Conservation (phyloP, 1,140 invertebrate species). For the Drosophila jambulina region DNA sequence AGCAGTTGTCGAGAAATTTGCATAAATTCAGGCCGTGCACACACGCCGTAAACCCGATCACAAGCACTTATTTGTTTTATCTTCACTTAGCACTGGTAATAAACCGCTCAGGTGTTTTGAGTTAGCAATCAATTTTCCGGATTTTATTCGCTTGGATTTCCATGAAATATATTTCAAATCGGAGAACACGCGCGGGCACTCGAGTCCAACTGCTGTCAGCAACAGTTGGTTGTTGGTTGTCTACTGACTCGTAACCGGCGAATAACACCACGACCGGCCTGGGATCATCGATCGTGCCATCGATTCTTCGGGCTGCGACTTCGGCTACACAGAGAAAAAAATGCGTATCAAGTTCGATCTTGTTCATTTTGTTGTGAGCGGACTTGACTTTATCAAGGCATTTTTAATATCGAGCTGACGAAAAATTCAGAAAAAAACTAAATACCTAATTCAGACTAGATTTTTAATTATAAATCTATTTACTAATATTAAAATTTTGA, state of each 20-base stretch:
- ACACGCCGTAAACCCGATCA: conserved; percentile 9
- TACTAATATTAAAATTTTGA: no score
- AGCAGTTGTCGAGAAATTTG: conserved; percentile 52
- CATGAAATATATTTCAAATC: conserved; percentile 2
- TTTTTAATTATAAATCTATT: no score
- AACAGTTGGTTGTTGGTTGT: conserved; percentile 83
- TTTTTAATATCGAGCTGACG: neutral
- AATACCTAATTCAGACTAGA: no score
- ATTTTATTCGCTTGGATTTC: conserved; percentile 10
- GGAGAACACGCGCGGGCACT: neutral
- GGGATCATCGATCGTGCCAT: conserved; percentile 32
- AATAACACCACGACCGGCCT: conserved; percentile 8
- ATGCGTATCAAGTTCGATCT: neutral
- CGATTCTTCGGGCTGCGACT: conserved; percentile 29
- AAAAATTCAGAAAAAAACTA: neutral
- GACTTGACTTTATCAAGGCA: accelerated
- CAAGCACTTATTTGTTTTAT: neutral
- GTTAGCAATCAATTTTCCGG: conserved; percentile 41
- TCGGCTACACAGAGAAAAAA: conserved; percentile 6
- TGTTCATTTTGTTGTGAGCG: neutral
- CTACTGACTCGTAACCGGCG: conserved; percentile 58
- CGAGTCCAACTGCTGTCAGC: conserved; percentile 47
- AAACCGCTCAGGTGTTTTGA: conserved; percentile 46
- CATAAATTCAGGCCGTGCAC: conserved; percentile 56
- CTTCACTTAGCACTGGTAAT: conserved; percentile 26